phyloP scores from a whole-genome alignment of 2,113 vertebrate genomes.

The Nesoenas mayeri region DNA sequence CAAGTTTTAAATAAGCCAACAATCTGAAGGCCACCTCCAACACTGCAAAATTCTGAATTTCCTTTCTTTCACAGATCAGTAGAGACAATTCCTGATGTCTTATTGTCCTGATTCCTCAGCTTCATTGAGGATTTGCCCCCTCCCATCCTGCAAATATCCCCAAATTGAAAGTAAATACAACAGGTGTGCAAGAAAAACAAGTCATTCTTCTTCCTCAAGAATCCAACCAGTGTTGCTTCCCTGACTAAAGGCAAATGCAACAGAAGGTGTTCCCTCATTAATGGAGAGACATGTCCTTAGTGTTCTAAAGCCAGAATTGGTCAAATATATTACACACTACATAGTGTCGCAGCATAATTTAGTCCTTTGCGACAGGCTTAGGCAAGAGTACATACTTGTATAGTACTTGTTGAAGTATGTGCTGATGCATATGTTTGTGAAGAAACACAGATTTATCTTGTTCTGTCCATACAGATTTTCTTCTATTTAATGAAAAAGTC shows the following conservation, averaged over 20 bases:
- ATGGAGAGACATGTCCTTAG: neutral
- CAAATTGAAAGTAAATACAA: neutral
- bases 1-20: neutral
- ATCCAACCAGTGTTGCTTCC: neutral
- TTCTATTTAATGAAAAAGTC: slow-evolving; percentile 16
- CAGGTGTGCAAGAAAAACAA: neutral
- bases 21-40: neutral
- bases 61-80: neutral
- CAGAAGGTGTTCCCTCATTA: neutral
- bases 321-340: neutral
- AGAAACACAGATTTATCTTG: neutral
- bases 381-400: neutral
- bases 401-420: neutral
- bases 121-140: neutral
- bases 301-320: neutral
- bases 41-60: neutral
- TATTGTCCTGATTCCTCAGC: neutral
- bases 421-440: neutral
- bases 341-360: neutral
- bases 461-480: slow-evolving; percentile 6
- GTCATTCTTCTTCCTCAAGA: neutral
- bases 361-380: neutral
- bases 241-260: neutral
- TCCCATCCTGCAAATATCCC: neutral
- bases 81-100: neutral